Percentiles rank a stretch among this genome's conserved stretches.
Conservation (phyloP, 37 sponge, comb jelly and placozoan species). For the Mnemiopsis leidyi region DNA sequence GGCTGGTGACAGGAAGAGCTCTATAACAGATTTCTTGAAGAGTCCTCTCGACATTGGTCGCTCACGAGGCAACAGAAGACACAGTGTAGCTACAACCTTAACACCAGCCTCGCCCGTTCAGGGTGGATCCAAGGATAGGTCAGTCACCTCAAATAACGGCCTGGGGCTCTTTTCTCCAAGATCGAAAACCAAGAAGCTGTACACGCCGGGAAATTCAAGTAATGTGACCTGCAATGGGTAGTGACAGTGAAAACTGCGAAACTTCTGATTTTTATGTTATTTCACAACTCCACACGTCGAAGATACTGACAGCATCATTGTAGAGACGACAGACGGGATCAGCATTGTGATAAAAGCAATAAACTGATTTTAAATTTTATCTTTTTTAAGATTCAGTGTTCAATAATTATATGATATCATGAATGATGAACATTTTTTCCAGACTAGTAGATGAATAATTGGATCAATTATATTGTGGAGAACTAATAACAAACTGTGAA, state of each 20-base stretch:
- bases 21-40: constrained; percentile 49
- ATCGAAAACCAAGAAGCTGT: background rate
- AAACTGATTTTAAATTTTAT: background rate
- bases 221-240: constrained; percentile 34
- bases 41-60: constrained; percentile 10
- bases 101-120: background rate
- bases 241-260: too few species aligned
- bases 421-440: background rate
- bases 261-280: too few species aligned
- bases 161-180: background rate
- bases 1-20: background rate
- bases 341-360: too few species aligned
- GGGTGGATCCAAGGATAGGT: background rate
- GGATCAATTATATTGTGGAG: background rate
- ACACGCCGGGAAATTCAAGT: background rate
- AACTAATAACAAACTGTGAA: background rate
- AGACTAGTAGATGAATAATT: background rate
- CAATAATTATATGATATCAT: background rate
- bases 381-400: background rate
- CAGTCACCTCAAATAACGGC: background rate
- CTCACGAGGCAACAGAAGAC: constrained; percentile 19
- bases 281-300: too few species aligned
- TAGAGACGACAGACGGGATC: too few species aligned
- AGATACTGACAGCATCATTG: too few species aligned
- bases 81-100: constrained; percentile 3